Evolutionary conservation across 2,113 vertebrate species (phyloP).

Genomic region (Herpailurus yagouaroundi): DNA sequence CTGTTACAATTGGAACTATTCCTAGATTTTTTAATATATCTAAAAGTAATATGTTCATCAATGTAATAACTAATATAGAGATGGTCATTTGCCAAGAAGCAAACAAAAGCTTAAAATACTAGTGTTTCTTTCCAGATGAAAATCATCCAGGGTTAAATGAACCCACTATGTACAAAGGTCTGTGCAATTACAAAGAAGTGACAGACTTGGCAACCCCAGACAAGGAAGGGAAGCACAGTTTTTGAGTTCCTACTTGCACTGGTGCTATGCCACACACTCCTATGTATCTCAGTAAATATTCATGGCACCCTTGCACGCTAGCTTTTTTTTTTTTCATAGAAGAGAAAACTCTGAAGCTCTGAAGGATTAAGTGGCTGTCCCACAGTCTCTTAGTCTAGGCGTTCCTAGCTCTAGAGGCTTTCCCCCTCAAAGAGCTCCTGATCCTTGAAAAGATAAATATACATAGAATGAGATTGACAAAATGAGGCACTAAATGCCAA

Average conservation of each 20-base stretch:
- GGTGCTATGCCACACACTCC: neutral
- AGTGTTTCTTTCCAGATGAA: conserved; percentile 16
- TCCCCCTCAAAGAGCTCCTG: neutral
- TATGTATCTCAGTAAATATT: neutral
- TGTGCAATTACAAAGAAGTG: neutral
- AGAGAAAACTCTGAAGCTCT: neutral
- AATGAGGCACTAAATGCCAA: neutral
- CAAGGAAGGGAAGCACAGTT: neutral
- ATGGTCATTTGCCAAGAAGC: neutral
- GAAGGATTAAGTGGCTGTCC: neutral
- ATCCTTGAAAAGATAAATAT: neutral
- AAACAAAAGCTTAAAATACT: conserved; percentile 23
- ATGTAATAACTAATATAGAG: neutral
- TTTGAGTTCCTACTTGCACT: neutral
- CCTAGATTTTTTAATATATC: neutral
- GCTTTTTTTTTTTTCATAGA: neutral
- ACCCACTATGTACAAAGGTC: neutral
- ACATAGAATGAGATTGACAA: neutral
- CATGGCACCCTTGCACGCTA: neutral
- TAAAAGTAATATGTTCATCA: conserved; percentile 5
- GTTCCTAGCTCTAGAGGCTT: neutral
- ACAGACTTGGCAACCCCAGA: neutral
- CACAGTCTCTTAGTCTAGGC: neutral
- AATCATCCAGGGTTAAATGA: neutral
- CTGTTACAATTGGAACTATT: neutral